Percentiles rank a stretch among this genome's conserved stretches.
Evolutionary conservation across 2,888 invertebrate genomes (phyloP).

Genomic region (Elegia similella): DNA sequence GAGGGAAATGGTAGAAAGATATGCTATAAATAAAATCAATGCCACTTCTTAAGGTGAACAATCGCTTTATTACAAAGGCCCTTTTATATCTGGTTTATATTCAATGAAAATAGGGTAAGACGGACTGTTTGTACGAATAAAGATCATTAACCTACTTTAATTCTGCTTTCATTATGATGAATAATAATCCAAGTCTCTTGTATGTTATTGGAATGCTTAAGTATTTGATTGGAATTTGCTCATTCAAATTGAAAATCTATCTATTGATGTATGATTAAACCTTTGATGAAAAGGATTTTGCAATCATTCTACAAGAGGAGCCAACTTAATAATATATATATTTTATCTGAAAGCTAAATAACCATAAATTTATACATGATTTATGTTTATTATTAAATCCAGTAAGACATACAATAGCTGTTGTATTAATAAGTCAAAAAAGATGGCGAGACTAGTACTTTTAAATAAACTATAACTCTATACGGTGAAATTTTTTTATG

Average conservation of each 20-base stretch:
- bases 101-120: conserved; percentile 43
- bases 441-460: no score
- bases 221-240: not conserved
- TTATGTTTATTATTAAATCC: no score
- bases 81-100: conserved; percentile 33
- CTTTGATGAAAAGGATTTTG: no score
- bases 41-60: conserved; percentile 48
- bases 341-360: no score
- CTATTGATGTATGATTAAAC: no score
- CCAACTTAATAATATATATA: no score
- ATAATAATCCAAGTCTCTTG: not conserved
- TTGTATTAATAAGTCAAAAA: no score
- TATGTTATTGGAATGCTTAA: not conserved
- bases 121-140: not conserved
- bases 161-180: not conserved
- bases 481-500: no score
- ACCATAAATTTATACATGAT: no score
- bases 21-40: conserved; percentile 46
- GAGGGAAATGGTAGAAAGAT: conserved; percentile 30
- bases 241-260: not conserved
- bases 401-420: no score
- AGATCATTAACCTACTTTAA: conserved; percentile 1
- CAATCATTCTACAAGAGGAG: no score
- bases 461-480: no score
- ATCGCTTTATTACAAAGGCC: conserved; percentile 48